These are phyloP conservation scores for Trachemys scripta DNA, from an alignment of 2,113 vertebrate species.

Conservation along the genomic window DNA sequence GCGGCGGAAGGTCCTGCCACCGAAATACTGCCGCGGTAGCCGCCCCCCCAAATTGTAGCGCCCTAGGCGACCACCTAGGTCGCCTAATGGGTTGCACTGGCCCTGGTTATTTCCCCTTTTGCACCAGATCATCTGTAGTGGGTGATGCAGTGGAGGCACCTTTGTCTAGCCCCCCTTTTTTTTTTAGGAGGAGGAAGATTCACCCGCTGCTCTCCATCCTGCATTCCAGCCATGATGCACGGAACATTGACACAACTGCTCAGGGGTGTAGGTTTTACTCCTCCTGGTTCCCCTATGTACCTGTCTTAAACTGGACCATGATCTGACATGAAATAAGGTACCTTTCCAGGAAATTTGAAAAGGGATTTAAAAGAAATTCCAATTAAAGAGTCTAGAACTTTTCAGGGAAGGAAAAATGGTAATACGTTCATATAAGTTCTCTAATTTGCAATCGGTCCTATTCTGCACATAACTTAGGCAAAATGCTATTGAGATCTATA, in stretches of 20 bases:
- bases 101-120: not conserved
- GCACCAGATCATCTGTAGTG: not conserved
- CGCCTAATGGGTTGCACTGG: too few relatives aligned
- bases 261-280: not conserved
- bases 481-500: not conserved
- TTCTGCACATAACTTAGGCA: not conserved
- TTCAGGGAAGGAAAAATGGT: not conserved
- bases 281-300: not conserved
- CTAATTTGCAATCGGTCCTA: not conserved
- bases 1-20: too few relatives aligned
- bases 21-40: too few relatives aligned
- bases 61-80: too few relatives aligned
- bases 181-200: not conserved
- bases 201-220: not conserved
- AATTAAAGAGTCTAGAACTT: not conserved
- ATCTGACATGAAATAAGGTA: not conserved
- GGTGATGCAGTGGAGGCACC: accelerated
- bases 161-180: not conserved
- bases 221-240: not conserved
- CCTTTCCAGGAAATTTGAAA: not conserved
- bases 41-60: too few relatives aligned
- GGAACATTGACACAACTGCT: not conserved
- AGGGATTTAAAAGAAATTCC: accelerated
- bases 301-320: not conserved
- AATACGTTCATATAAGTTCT: not conserved